These are phyloP conservation scores for Cryptocheilus praepositus DNA, from an alignment of 2,888 invertebrate genomes.

Conservation along the genomic window DNA sequence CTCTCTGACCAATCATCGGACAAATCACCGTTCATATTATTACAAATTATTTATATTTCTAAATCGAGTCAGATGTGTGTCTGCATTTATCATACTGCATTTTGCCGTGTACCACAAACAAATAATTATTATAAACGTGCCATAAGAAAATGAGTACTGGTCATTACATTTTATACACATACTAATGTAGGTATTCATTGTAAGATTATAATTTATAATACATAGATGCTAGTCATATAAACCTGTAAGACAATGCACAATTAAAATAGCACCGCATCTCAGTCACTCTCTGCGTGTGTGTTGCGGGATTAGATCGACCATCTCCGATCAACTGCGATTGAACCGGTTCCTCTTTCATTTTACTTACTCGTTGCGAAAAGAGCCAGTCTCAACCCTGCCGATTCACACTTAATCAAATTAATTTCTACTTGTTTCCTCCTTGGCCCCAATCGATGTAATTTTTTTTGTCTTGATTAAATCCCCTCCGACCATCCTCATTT, in stretches of 20 bases:
- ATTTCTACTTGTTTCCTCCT: slow-evolving; percentile 42
- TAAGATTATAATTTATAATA: slow-evolving; percentile 74
- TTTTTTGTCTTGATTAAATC: background rate
- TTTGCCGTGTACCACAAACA: slow-evolving; percentile 62
- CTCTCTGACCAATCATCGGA: background rate
- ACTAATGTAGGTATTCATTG: slow-evolving; percentile 64
- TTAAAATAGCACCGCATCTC: slow-evolving; percentile 71
- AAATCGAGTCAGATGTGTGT: slow-evolving; percentile 61
- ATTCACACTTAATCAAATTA: slow-evolving; percentile 39
- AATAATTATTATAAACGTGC: slow-evolving; percentile 70
- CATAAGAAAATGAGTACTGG: slow-evolving; percentile 73
- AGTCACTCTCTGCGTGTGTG: slow-evolving; percentile 60
- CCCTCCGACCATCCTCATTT: slow-evolving; percentile 48
- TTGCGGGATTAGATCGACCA: slow-evolving; percentile 37
- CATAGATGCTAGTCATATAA: slow-evolving; percentile 72
- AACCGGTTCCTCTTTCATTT: background rate
- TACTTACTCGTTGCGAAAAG: slow-evolving; percentile 34
- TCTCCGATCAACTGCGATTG: slow-evolving; percentile 10
- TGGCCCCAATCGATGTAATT: slow-evolving; percentile 56
- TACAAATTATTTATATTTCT: slow-evolving; percentile 70
- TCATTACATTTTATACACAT: slow-evolving; percentile 67
- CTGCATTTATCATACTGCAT: slow-evolving; percentile 60
- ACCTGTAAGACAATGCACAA: slow-evolving; percentile 69
- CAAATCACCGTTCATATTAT: slow-evolving; percentile 46
- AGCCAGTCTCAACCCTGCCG: slow-evolving; percentile 38